Base-by-base conservation (phyloP, 2,113 vertebrate species). In the Spilogale gracilis region DNA sequence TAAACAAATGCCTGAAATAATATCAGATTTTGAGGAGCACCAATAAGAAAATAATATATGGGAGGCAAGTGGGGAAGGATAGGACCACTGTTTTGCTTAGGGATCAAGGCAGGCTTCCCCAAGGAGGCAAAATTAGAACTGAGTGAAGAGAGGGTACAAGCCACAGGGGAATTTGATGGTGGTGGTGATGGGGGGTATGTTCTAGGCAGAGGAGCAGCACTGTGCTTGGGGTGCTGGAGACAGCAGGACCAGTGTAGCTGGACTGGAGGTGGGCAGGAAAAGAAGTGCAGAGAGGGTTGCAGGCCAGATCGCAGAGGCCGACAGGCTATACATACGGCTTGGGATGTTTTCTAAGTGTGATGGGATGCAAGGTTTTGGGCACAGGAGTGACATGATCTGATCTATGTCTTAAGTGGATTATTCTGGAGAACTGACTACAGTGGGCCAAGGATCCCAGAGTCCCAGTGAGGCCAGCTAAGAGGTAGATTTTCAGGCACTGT, bases 131-230 rank as follows among this genome's bases (percentile, higher is more conserved):
- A 7, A 20, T 54, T 50, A 23, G 23, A 74, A 60, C 56, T 10
- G 9, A 45, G n/a, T 67, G 58, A 67, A 30, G 50, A 67, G 25
- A 20, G 21, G 52, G 43, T 56, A 48, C 16, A 27, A 73, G 27
- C 5, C 17, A 48, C n/a, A 27, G 45, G 38, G 58, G 6, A 54
- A 2, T 52, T 25, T 50, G 21, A 9, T 61, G 50, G 9, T 71
- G n/a, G 69, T 38, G 69, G 18, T 4, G 69, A 18, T 4, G 2
- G 0, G 1, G 8, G 4, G 25, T 4, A 87, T n/a, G 23, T 52
- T 58, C 16, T 20, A 13, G 63, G 48, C 11, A 32, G 73, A 74
- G 48, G 63, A 54, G 12, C n/a, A 30, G 79, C 61, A 21, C 23
- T 84, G 69, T 73, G 60, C 65, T 65, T 67, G 30, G 43, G 4